Evolutionary conservation across 2,888 invertebrate species (phyloP), one percentile per base, ranked within the genome.

Genomic region (Hyppa rectilinea): DNA sequence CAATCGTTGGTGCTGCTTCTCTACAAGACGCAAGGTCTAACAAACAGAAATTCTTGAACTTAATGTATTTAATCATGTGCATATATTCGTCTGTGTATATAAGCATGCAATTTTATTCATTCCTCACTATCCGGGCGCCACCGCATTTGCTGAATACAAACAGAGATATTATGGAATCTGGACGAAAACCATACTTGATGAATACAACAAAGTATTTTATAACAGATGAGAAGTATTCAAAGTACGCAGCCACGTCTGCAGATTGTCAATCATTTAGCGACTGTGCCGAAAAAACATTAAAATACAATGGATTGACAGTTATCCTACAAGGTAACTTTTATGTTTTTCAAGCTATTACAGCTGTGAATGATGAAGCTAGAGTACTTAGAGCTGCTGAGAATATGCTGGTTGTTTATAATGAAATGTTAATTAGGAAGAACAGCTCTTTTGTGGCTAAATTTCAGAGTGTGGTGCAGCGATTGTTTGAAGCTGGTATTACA

Each of bases 401-500:
- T 55, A 59, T 94, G 14, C 17, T 95, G 0, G 88, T 87, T 0
- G 84, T 93, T 0, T 95, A 90, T 64, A 92, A 93, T 47, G 94
- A 95, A 77, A 95, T 95, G 90, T 38, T 93, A 23, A 83, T 94
- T 0, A 80, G 89, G 2, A 94, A 91, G 53, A 76, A 88, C 20
- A 88, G 88, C 71, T 66, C 83, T 2, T 70, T 94, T 0, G 85
- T 87, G 0, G 62, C 23, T 0, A 87, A 78, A 12, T 87, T 94
- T 55, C 85, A 88, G 20, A 84, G 83, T 5, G 78, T 89, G 0
- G 64, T 91, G 7, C 45, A 64, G 31, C 85, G 89, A n/a, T 80
- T 95, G 0, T 91, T 90, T 70, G 94, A 95, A 78, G 88, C 90
- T n/a, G 95, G 95, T 12, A 92, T 95, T 34, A 89, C 90, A 26